Percentiles rank a stretch among this genome's conserved stretches.
These are phyloP conservation scores for Rhopilema esculentum DNA, from an alignment of 30 jellyfish, hydroid and myxozoan genomes.

Conservation along the genomic window DNA sequence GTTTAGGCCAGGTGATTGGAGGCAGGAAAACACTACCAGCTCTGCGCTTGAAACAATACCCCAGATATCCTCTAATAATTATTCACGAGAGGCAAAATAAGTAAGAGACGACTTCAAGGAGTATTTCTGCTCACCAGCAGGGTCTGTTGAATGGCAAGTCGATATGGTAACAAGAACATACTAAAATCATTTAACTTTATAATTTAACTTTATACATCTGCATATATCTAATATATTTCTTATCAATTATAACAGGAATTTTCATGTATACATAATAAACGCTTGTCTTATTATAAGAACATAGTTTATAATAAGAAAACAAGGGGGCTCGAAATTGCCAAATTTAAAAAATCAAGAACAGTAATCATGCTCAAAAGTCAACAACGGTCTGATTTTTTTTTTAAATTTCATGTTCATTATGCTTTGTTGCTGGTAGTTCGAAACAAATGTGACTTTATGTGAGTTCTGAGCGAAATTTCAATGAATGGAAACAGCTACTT, in stretches of 20 bases:
- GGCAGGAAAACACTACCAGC: constrained; percentile 33
- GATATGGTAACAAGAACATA: constrained; percentile 32
- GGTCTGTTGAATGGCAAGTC: constrained; percentile 50
- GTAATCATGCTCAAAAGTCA: no score
- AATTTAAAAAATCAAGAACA: no score
- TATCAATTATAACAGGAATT: background rate
- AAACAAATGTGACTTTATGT: no score
- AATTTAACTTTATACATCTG: background rate
- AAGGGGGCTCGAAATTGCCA: no score
- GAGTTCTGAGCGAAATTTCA: no score
- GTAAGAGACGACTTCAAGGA: constrained; percentile 8
- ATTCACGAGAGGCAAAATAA: constrained; percentile 33
- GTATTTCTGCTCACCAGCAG: constrained; percentile 38
- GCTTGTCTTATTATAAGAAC: background rate
- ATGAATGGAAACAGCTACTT: no score
- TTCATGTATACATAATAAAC: background rate
- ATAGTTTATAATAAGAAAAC: no score
- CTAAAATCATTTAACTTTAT: background rate
- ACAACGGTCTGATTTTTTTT: no score
- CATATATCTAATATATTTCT: background rate
- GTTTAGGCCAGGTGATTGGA: constrained; percentile 46
- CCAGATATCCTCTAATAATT: constrained; percentile 5
- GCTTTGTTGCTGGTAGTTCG: no score
- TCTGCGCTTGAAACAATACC: constrained; percentile 15
- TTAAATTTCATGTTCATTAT: no score